Base-by-base conservation (phyloP, 1,140 invertebrate genomes). In the Drosophila nigrodunni region DNA sequence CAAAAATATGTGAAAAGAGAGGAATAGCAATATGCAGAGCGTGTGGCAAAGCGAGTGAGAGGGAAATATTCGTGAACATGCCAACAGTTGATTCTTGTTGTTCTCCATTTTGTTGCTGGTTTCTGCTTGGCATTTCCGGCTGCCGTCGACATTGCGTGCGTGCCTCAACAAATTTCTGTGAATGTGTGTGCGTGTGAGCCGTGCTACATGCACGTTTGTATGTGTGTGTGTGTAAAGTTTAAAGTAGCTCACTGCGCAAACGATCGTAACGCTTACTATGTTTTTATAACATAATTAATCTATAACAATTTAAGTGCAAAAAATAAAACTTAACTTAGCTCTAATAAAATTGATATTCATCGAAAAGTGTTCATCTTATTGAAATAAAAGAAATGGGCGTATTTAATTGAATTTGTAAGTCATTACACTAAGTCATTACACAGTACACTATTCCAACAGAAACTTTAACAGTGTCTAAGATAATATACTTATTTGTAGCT, bases 11-110 rank as follows among this genome's bases (percentile, higher is more conserved):
- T 30, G 25, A 30, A 62, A 13, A 9, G 49, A 18, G 1, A 15
- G 8, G 15, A 39, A 55, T 2, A 41, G 55, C 2, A 11, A 55
- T 6, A 37, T 8, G 2, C 34, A 8, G 41, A 11, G n/a, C n/a
- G 13, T 0, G 35, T 9, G 39, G 21, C 34, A 37, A 7, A 5
- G 35, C 3, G 49, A 34, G 37, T n/a, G 25, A 10, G 43, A 11
- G 35, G 15, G 21, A 57, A 66, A 66, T 82, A 74, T 82, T 80
- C 79, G 85, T 86, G 77, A 90, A 83, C 87, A 90, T 87, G 87
- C 87, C 87, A 90, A 87, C 87, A 90, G 87, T 89, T 90, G 86
- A 90, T 87, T 90, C 73, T 72, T 76, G 74, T 80, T 78, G 58
- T 78, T 49, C 61, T 73, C 41, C 59, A 67, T 67, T 74, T 73